phyloP scores from a whole-genome alignment of 2,797 vertebrate genomes.

The Naso thynnoides region DNA sequence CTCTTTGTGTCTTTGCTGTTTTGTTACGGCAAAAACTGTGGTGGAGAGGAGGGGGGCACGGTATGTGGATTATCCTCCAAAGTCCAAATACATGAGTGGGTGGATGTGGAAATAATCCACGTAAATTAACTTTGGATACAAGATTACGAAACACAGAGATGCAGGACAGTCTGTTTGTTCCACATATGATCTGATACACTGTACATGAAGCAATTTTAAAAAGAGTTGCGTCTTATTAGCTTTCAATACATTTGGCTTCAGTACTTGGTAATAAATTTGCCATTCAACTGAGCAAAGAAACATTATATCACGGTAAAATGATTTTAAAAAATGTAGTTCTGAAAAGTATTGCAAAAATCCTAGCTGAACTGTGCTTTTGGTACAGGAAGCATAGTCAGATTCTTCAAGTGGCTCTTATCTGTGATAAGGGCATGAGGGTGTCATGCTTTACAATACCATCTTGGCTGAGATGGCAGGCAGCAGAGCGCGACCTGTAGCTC shows the following conservation, averaged over 20 bases:
- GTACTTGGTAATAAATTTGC: neutral
- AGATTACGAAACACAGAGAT: constrained; percentile 64
- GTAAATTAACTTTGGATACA: constrained; percentile 66
- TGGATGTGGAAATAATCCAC: constrained; percentile 69
- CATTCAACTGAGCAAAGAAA: neutral
- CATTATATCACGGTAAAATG: constrained; percentile 2
- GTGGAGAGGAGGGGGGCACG: constrained; percentile 23
- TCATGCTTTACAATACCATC: constrained; percentile 55
- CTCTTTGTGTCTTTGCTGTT: constrained; percentile 65
- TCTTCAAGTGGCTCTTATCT: constrained; percentile 36
- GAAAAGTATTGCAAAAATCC: neutral
- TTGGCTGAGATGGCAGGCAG: constrained; percentile 39
- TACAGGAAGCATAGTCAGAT: neutral
- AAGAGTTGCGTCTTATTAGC: neutral
- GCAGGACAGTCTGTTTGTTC: constrained; percentile 31
- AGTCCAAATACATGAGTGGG: constrained; percentile 67
- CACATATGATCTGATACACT: too few species aligned
- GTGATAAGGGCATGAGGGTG: constrained; percentile 19
- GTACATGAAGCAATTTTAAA: constrained; percentile 1
- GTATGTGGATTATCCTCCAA: constrained; percentile 59
- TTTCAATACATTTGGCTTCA: neutral
- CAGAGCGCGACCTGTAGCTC: constrained; percentile 63
- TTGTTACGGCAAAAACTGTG: constrained; percentile 23
- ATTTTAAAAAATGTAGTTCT: too few species aligned
- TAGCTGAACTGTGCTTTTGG: neutral